Base-by-base conservation (phyloP, 2,888 invertebrate species). In the Catocala fraxini region DNA sequence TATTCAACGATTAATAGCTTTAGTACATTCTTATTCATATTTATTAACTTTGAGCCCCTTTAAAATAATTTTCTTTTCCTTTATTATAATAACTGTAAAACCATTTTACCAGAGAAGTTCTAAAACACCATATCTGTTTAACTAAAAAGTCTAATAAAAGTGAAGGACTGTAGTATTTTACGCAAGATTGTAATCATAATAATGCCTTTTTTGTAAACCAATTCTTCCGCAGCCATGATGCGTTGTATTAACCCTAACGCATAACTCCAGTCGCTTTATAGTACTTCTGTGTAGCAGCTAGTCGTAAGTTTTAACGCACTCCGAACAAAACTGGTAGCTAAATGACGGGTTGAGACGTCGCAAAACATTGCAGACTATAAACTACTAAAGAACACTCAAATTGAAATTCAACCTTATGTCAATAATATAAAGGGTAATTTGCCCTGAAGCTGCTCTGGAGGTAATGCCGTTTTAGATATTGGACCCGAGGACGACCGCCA, bases 291-390 rank as follows among this genome's bases (percentile, higher is more conserved):
- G 56, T 63, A 57, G 49, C 65, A 64, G 53, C 75, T 46, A 69
- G 72, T 74, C 73, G 70, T 81, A 82, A 79, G 74, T 79, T 83
- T 82, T 81, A 82, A 83, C 81, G 81, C 80, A 81, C 81, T 80
- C 71, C 65, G 61, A 71, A 76, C 79, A 76, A 76, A 83, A 84
- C 84, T 83, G 82, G 86, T 80, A 85, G 84, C 84, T 75, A 81
- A 84, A 82, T 82, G 83, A 84, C 81, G 77, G 73, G 77, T 79
- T 71, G 77, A 73, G 67, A 77, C 60, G 73, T 81, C 78, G 80
- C 83, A 78, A 80, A 82, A 84, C 81, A 82, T 82, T 70, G 77
- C 75, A 80, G 71, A 71, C 79, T 73, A 83, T 81, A 83, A 81
- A 82, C 74, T 73, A 79, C 70, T 59, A 61, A 43, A 59, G 45